phyloP scores from a whole-genome alignment of 2,797 vertebrate species.

The Phoeniculus purpureus region DNA sequence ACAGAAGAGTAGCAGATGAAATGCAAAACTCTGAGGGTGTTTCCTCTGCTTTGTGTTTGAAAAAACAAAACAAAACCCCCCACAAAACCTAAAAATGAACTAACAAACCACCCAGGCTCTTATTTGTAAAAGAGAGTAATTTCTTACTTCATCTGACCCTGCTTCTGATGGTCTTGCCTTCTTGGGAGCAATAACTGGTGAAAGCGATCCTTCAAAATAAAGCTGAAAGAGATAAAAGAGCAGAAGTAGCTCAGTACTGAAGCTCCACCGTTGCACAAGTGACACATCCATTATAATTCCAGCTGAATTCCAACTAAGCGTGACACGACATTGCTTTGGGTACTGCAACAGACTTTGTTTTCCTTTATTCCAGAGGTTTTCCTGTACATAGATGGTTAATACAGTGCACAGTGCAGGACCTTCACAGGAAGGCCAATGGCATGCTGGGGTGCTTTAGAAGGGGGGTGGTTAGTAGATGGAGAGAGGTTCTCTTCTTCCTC shows the following conservation, averaged over 20 bases:
- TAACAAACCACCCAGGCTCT: too few relatives aligned
- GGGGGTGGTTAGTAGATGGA: too few relatives aligned
- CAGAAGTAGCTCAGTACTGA: neutral
- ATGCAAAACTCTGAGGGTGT: neutral
- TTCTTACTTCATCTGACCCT: constrained; percentile 93
- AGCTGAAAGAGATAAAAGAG: constrained; percentile 78
- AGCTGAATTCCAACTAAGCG: neutral
- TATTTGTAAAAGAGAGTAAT: neutral
- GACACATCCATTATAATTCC: neutral
- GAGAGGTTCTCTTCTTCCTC: too few relatives aligned
- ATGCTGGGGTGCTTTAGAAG: too few relatives aligned
- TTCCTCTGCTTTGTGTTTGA: neutral
- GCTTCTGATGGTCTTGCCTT: constrained; percentile 95
- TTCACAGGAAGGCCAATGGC: too few relatives aligned
- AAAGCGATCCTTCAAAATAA: constrained; percentile 95
- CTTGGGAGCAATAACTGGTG: constrained; percentile 97
- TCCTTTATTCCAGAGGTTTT: neutral
- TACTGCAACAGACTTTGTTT: neutral
- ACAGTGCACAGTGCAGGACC: neutral
- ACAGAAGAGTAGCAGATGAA: neutral
- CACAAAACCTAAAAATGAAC: too few relatives aligned
- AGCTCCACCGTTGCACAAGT: neutral
- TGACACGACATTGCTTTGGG: neutral
- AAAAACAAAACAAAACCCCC: neutral
- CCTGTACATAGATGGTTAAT: neutral